Evolutionary conservation across 1,140 invertebrate genomes (phyloP), one percentile per base, ranked within the genome.

Genomic region (Eupristina koningsbergeri): DNA sequence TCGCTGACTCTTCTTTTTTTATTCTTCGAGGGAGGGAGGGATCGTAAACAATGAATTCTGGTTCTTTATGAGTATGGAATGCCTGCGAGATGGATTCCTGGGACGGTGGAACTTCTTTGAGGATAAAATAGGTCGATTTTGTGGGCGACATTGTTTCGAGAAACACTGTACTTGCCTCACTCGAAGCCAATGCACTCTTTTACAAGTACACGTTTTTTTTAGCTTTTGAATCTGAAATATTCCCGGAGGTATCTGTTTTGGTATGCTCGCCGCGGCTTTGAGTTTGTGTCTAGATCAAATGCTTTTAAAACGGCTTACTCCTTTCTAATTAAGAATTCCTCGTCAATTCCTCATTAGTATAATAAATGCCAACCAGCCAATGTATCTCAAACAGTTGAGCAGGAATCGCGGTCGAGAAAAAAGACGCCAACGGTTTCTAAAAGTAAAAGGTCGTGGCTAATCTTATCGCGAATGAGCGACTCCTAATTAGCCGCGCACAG

Each of bases 31-130:
- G n/a, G n/a, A 63, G 61, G 22, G 26, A 41, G 3, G 6, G 63
- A 74, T 13, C 29, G 47, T 73, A 71, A 73, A 83, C 75, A 78
- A 78, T 78, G 75, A 36, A 45, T 64, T 53, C 47, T 50, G 29
- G 26, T 31, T 41, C 61, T 34, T 36, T 64, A 15, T 31, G 64
- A 31, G 36, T 45, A 58, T 3, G 26, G 39, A 41, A n/a, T 67
- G 77, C 39, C 26, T 9, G 39, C 17, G 39, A 7, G 26, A 31
- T 39, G 77, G 22, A 67, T 79, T 79, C 50, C 26, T 26, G 3
- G 5, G 26, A 22, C 22, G 53, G 53, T 58, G 53, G 22, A 26
- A 6, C 2, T 58, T 26, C 50, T 77, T 50, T 11, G 29, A 50
- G 26, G 7, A n/a, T 47, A 13, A 15, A 13, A 74, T 36, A 45